Base-by-base conservation (phyloP, 2,797 vertebrate genomes). In the Eospalax fontanierii region DNA sequence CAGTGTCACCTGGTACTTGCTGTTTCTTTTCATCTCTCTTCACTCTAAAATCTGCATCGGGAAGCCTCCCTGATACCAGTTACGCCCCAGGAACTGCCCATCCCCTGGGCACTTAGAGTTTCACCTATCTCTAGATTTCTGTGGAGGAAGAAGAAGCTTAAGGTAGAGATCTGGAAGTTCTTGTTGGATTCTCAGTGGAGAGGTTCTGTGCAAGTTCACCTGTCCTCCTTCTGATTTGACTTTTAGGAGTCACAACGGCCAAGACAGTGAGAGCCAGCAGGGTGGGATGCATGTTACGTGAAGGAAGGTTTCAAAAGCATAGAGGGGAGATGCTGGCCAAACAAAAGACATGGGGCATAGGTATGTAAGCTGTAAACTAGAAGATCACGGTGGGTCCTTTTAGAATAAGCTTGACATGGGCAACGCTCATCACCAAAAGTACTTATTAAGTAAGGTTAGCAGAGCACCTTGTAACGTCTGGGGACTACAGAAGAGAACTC, bases 11-110 rank as follows among this genome's bases (percentile, higher is more conserved):
- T 30, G 50, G 91, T 3, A 50, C 19, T 10, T 24, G 1, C 38
- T 57, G 87, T 80, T 93, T 74, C 2, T 78, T 89, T 4, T 26
- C 63, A 74, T 68, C 33, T 80, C 75, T 54, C 10, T 87, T 85
- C 19, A 87, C 33, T 30, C 50, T 93, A n/a, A 91, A 90, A 86
- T 85, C 4, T 73, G n/a, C n/a, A 87, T 70, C 38, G 26, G 11
- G 16, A 83, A 63, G 26, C 26, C 10, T 30, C 30, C 5, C 33
- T 6, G 9, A 40, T 57, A 0, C 70, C n/a, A 89, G 54, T 0
- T 16, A n/a, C 11, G 2, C n/a, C 7, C 1, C 40, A 57, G 16
- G 6, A 15, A 35, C 9, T 71, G 21, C 8, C 10, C 7, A 21
- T 80, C 33, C 30, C 33, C 26, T 3, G 28, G 18, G 24, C 6